These are phyloP conservation scores for Burhinus oedicnemus DNA, from an alignment of 2,113 vertebrate species.

Conservation along the genomic window DNA sequence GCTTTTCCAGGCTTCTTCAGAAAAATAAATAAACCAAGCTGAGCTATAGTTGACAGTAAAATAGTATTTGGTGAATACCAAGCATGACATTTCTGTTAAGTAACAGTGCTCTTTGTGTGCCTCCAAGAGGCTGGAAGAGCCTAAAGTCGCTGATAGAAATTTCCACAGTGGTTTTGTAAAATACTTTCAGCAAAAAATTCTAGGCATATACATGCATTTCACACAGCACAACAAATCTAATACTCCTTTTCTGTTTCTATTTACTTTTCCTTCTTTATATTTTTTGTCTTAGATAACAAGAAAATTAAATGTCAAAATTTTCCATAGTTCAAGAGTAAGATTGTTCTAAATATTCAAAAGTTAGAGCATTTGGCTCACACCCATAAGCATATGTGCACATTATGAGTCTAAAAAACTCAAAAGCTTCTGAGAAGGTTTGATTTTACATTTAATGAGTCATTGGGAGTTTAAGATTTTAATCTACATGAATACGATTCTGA, in stretches of 20 bases:
- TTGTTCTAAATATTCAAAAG: conserved; percentile 8
- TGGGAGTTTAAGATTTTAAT: background rate
- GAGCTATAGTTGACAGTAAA: background rate
- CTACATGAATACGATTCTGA: background rate
- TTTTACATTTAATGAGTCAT: conserved; percentile 29
- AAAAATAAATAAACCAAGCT: background rate
- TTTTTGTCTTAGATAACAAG: background rate
- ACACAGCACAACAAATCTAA: background rate
- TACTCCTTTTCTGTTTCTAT: background rate
- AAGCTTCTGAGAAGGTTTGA: background rate
- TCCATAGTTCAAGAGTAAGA: background rate
- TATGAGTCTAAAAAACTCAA: background rate
- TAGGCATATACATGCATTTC: background rate
- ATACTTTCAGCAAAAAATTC: background rate
- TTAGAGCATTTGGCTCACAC: conserved; percentile 25
- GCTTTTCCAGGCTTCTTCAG: background rate
- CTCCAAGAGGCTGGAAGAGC: background rate
- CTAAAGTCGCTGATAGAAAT: background rate
- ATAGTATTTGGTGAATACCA: background rate
- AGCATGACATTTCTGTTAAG: background rate
- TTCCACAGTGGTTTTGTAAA: background rate
- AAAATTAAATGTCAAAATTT: conserved; percentile 16
- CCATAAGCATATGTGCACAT: conserved; percentile 17
- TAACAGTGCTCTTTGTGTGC: background rate
- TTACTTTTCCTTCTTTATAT: background rate